Evolutionary conservation across 2,113 vertebrate genomes (phyloP), one percentile per base, ranked within the genome.

Genomic region (Phycodurus eques): DNA sequence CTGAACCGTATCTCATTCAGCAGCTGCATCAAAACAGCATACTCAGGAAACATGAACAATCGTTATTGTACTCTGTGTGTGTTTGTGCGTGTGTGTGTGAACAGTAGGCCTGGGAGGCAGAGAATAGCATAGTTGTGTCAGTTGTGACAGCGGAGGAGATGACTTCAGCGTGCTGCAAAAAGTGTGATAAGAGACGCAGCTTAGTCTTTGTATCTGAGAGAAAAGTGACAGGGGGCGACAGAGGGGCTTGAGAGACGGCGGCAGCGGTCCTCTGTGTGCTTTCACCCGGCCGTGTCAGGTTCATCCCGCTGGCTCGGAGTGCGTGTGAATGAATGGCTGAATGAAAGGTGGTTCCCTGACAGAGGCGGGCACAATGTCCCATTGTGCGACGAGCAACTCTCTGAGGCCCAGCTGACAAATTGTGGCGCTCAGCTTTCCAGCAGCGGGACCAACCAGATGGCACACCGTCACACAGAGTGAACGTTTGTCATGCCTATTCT

Each of bases 31-130:
- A 80, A 80, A 74, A 84, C 79, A 83, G 78, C 73, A 83, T 27
- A 22, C 68, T 70, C 84, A 88, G 90, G 89, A 92, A 92, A 86
- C 82, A 81, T 80, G 84, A 83, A 90, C 88, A 91, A 88, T 88
- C 71, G 76, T 84, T 87, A 88, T 89, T 91, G 87, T 88, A 73
- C 77, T 71, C 22, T 17, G 22, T 4, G 35, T 83, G n/a, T 80
- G 33, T 81, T 70, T 82, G 66, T 69, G 61, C 67, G 61, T 61
- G 27, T 67, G 68, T 72, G 79, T 57, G 53, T 47, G 68, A 67
- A 47, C 27, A 27, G 27, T 27, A 27, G 27, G 54, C 31, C 39
- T 63, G 42, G 39, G 57, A 49, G 64, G 59, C 75, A 85, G 74
- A 71, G 73, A 78, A 83, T 68, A 83, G 76, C 71, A 66, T 67